Base-by-base conservation (phyloP, 2,888 invertebrate genomes). In the Marronus borbonicus region DNA sequence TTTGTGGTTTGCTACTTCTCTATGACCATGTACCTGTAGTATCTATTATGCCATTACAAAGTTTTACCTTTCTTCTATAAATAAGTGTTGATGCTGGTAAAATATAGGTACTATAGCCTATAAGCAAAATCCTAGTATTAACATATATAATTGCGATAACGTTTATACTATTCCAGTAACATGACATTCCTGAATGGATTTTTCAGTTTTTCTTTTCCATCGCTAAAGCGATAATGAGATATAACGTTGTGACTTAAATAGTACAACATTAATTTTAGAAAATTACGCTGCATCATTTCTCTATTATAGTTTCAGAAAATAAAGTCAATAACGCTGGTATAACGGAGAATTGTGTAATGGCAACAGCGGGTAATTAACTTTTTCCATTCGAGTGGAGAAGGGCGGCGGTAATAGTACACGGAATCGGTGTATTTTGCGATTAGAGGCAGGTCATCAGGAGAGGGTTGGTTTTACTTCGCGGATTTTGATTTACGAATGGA, bases 401-500 rank as follows among this genome's bases (percentile, higher is more conserved):
- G 72, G 60, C 60, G 58, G 72, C 44, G 55, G 72, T 60, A 74
- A 74, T 74, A 60, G 60, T 60, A 62, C 60, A 60, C 72, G 72
- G 72, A 60, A 62, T 74, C 72, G 44, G 72, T 74, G 70, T 72
- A 77, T 77, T 72, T 70, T 65, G 77, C 77, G 77, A 77, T 77
- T 77, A 77, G 77, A 77, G 77, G 77, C 70, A 77, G 77, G 77
- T 77, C 77, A 77, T 77, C 77, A 77, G 77, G 76, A 76, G 76
- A 77, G 76, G 79, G 79, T 70, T 76, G 76, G 79, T 76, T 76
- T 77, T 66, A 72, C 76, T 74, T 65, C 70, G 66, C 79, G 79
- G 79, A 88, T 88, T 88, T 88, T 88, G 88, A 88, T 88, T 88
- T 88, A 88, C 88, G 88, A 88, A 88, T 88, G 84, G 87, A 86